A percentile compares a stretch with the other conserved stretches of the same genome.
Evolutionary conservation across 2,113 vertebrate genomes (phyloP).

Genomic region (Poecilia latipinna): DNA sequence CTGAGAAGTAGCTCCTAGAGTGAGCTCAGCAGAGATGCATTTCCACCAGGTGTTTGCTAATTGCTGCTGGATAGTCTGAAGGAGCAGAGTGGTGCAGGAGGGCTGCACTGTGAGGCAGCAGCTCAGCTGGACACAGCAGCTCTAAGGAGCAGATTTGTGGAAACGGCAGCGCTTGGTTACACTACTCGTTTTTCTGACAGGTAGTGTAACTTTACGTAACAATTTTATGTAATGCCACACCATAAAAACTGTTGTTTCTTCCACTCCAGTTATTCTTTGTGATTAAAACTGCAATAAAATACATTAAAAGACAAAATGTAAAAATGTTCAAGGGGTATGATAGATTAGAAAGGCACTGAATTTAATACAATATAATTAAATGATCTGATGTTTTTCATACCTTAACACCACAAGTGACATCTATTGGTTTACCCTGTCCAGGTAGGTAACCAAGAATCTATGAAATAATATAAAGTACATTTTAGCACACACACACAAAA

Average conservation of each 20-base stretch:
- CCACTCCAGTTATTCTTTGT: neutral
- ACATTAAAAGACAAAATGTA: neutral
- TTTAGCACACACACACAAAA: neutral
- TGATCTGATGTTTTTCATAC: constrained; percentile 70
- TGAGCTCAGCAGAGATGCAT: too few species aligned
- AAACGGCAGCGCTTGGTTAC: too few species aligned
- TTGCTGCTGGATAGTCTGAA: too few species aligned
- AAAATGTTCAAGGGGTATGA: neutral
- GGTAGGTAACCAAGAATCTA: constrained; percentile 95
- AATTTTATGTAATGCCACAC: too few species aligned
- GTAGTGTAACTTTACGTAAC: too few species aligned
- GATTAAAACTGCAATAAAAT: neutral
- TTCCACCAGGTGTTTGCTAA: too few species aligned
- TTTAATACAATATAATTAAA: neutral
- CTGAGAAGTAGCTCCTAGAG: too few species aligned
- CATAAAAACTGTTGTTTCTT: neutral
- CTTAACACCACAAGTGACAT: constrained; percentile 89
- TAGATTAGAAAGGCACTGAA: neutral
- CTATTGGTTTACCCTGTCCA: constrained; percentile 87
- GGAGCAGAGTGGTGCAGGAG: too few species aligned
- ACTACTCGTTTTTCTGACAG: too few species aligned
- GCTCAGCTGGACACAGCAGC: too few species aligned
- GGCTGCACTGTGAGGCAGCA: too few species aligned
- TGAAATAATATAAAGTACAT: constrained; percentile 21
- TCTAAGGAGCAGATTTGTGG: too few species aligned